These are phyloP conservation scores for Crypturellus tataupa DNA, from an alignment of 2,797 vertebrate species.

Conservation along the genomic window DNA sequence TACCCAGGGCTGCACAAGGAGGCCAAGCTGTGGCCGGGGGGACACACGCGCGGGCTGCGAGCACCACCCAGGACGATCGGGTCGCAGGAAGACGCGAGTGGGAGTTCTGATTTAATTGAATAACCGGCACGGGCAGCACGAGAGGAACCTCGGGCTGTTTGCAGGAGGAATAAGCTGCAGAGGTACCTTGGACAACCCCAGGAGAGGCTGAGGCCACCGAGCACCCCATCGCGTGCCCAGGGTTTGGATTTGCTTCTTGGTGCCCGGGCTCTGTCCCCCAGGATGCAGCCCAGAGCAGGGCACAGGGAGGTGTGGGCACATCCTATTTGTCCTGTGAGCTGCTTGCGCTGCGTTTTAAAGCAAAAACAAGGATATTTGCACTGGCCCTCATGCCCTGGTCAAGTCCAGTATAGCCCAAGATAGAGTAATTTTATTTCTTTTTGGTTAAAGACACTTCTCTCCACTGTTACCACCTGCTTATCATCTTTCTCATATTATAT, in stretches of 20 bases:
- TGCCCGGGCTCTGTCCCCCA: not conserved
- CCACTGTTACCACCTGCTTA: not conserved
- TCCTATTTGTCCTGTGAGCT: not conserved
- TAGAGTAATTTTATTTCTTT: not conserved
- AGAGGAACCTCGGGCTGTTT: not conserved
- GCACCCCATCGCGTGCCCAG: fast-evolving
- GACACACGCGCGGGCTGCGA: not conserved
- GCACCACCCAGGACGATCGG: not conserved
- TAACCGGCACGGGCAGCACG: not conserved
- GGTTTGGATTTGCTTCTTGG: not conserved
- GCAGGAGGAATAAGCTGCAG: not conserved
- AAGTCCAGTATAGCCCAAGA: not conserved
- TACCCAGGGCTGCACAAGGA: slow-evolving; percentile 32
- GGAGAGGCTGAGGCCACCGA: not conserved
- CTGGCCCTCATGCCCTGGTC: not conserved
- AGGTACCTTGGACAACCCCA: not conserved
- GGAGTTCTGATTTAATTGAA: not conserved
- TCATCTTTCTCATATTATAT: not conserved
- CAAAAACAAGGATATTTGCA: not conserved
- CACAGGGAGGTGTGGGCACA: not conserved
- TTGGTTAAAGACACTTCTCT: not conserved
- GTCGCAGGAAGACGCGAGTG: not conserved
- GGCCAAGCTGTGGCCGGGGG: slow-evolving; percentile 13
- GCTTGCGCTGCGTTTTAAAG: not conserved
- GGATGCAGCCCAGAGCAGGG: not conserved